Conservation (phyloP, 2,888 invertebrate genomes). For the Endomychus coccineus region DNA sequence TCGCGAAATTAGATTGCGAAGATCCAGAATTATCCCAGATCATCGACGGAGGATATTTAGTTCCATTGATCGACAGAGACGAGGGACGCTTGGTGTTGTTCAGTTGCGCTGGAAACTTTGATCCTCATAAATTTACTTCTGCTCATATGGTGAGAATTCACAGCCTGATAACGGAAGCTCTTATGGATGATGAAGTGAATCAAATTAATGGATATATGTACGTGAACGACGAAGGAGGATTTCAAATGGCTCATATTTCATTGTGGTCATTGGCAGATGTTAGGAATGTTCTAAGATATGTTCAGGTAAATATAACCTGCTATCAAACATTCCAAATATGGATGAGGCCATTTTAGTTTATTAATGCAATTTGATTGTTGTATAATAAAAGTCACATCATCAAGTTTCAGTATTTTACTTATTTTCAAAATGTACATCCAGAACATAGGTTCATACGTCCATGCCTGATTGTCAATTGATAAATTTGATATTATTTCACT, state of each 20-base stretch:
- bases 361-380: too few species aligned
- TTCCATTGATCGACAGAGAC: conserved; percentile 68
- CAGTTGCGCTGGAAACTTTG: conserved; percentile 63
- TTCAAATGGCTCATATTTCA: conserved; percentile 76
- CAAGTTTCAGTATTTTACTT: too few species aligned
- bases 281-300: conserved; percentile 66
- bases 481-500: too few species aligned
- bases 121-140: conserved; percentile 53
- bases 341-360: too few species aligned
- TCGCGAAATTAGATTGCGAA: conserved; percentile 68
- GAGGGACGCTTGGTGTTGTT: conserved; percentile 69
- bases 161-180: conserved; percentile 74
- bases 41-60: conserved; percentile 70
- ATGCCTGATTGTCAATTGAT: too few species aligned
- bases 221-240: conserved; percentile 73
- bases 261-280: conserved; percentile 77
- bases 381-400: too few species aligned
- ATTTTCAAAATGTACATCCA: too few species aligned
- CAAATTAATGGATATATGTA: conserved; percentile 80
- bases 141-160: conserved; percentile 80
- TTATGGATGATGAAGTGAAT: conserved; percentile 78
- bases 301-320: conserved; percentile 51
- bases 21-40: conserved; percentile 75
- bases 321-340: too few species aligned
- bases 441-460: too few species aligned